Evolutionary conservation across 2,888 invertebrate species (phyloP), one percentile per base, ranked within the genome.

Genomic region (Athalia circularis): DNA sequence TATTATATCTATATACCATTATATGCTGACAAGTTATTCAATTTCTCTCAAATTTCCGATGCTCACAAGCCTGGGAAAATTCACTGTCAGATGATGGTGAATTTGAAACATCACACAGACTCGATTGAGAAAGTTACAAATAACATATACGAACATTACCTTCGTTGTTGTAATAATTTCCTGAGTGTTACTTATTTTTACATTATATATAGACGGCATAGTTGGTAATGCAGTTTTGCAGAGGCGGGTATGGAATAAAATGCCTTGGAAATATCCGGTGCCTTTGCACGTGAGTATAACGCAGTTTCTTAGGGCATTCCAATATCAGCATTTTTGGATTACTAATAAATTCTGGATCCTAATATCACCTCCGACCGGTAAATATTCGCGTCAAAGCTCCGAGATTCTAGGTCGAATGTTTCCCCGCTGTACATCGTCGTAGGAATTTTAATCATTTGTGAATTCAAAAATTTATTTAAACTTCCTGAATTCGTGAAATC

Each of bases 331-430:
- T 72, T 72, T 72, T 72, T 13, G 59, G 52, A 72, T 72, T 5
- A 59, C 72, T 72, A 45, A 57, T 72, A 72, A 72, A 72, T 72
- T 72, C 72, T 72, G 59, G 72, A 59, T 47, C 72, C 13, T 47
- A 72, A 72, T 72, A 72, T 59, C 72, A 15, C 59, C 68, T 68
- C 47, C 29, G 4, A 11, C 72, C 59, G 47, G 47, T 45, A 59
- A 47, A 72, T 72, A 72, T 72, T 72, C 72, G 29, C 57, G 13
- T 72, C 13, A 8, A 47, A 57, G 15, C 45, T 59, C 59, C 29
- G 29, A 59, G 72, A 72, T 72, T 72, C 72, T 59, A 45, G 72
- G 59, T 50, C 59, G 15, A 57, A 72, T 72, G 72, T 72, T 59
- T 72, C 45, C 43, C 59, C 52, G 45, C 6, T 59, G 72, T 72